These are phyloP conservation scores for Ophion slaviceki DNA, from an alignment of 2,888 invertebrate genomes.

Conservation along the genomic window DNA sequence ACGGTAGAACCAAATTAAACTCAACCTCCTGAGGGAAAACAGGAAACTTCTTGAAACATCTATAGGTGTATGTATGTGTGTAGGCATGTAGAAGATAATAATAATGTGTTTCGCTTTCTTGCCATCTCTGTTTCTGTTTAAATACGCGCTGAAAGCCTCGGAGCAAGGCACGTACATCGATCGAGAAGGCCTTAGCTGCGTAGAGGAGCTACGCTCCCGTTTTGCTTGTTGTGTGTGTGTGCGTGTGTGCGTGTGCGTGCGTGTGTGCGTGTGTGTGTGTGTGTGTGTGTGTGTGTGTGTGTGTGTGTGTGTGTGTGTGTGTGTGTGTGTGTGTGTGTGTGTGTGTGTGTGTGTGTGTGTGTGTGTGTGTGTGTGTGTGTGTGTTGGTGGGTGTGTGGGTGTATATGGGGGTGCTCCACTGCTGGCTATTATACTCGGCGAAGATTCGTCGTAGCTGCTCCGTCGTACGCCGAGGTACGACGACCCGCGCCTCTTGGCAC, in stretches of 20 bases:
- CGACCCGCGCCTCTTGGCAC: slow-evolving; percentile 39
- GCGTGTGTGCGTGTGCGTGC: background rate
- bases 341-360: background rate
- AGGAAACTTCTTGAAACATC: slow-evolving; percentile 43
- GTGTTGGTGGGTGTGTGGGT: background rate
- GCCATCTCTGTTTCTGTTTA: slow-evolving; percentile 65
- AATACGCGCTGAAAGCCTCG: slow-evolving; percentile 60
- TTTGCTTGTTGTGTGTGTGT: slow-evolving; percentile 17
- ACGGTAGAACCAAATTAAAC: slow-evolving; percentile 46
- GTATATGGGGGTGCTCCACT: background rate
- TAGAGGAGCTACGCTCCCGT: slow-evolving; percentile 33
- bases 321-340: background rate
- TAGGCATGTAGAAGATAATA: slow-evolving; percentile 17
- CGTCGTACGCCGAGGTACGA: slow-evolving; percentile 41
- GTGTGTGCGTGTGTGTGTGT: background rate
- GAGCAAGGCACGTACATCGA: slow-evolving; percentile 64
- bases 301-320: background rate
- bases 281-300: background rate
- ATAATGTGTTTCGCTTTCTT: slow-evolving; percentile 53
- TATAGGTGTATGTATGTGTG: slow-evolving; percentile 2
- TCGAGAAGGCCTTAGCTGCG: slow-evolving; percentile 62
- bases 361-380: no score
- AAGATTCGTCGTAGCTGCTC: slow-evolving; percentile 15
- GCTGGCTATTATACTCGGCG: background rate
- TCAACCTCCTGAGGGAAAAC: slow-evolving; percentile 41